Percentiles rank a stretch among this genome's conserved stretches.
Evolutionary conservation across 2,113 vertebrate genomes (phyloP).

Genomic region (Emydura subglobosa): DNA sequence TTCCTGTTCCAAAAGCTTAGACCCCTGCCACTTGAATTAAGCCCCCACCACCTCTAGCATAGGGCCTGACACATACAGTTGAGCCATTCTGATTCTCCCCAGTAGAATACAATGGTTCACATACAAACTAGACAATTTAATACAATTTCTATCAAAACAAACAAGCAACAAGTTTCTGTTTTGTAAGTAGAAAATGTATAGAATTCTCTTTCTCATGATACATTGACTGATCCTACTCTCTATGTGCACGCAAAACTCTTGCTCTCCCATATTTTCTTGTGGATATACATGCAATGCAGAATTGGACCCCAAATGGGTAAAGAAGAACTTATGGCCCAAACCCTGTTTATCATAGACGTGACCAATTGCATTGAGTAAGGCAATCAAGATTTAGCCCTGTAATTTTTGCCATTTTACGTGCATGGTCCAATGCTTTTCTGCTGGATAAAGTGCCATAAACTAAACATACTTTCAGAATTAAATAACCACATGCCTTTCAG

Average conservation of each 20-base stretch:
- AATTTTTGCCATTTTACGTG: background rate
- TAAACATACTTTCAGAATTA: background rate
- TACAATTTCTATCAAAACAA: background rate
- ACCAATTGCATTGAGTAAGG: background rate
- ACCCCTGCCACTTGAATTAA: background rate
- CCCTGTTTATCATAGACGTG: background rate
- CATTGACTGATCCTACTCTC: background rate
- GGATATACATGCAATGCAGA: background rate
- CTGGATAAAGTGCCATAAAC: background rate
- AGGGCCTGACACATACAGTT: background rate
- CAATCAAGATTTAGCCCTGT: background rate
- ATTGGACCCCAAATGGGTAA: background rate
- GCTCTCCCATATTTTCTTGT: background rate
- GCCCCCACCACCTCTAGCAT: conserved; percentile 13
- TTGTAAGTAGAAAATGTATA: conserved; percentile 32
- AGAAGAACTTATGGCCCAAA: background rate
- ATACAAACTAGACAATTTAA: background rate
- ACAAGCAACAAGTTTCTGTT: background rate
- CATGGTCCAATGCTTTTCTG: background rate
- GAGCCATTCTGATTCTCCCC: background rate
- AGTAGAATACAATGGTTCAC: background rate
- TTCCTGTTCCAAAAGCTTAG: background rate
- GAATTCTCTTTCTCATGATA: background rate
- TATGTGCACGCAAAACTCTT: background rate
- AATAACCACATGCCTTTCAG: background rate